phyloP scores from a whole-genome alignment of 2,113 vertebrate species.

The Gymnogyps californianus region DNA sequence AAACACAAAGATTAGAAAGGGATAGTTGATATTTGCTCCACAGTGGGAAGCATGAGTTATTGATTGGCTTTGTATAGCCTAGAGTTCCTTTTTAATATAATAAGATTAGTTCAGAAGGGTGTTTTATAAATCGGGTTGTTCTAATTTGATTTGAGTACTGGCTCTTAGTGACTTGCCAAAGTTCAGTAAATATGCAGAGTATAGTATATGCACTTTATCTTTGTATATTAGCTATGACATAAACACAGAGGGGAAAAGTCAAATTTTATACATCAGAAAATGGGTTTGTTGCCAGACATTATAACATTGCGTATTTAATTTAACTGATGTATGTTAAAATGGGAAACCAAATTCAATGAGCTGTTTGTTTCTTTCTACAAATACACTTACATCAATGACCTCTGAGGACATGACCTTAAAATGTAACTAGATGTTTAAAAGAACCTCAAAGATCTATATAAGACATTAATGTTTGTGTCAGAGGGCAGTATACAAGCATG shows the following conservation, averaged over 20 bases:
- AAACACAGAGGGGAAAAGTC: slow-evolving; percentile 61
- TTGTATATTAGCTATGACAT: slow-evolving; percentile 58
- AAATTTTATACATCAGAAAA: slow-evolving; percentile 55
- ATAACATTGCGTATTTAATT: slow-evolving; percentile 41
- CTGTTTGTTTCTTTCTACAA: slow-evolving; percentile 64
- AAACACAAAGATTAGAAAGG: slow-evolving; percentile 21
- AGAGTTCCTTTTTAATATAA: slow-evolving; percentile 12
- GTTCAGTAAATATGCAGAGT: slow-evolving; percentile 58
- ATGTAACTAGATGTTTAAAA: slow-evolving; percentile 66
- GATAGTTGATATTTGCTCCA: slow-evolving; percentile 11
- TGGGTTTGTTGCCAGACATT: slow-evolving; percentile 55
- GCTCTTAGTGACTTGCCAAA: slow-evolving; percentile 46
- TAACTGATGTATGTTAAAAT: slow-evolving; percentile 65
- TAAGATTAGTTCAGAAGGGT: slow-evolving; percentile 37
- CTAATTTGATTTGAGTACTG: slow-evolving; percentile 54
- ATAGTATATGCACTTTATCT: slow-evolving; percentile 43
- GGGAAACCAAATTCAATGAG: slow-evolving; percentile 65
- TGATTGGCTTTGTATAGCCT: slow-evolving; percentile 43
- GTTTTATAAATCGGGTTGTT: slow-evolving; percentile 40
- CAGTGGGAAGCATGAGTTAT: slow-evolving; percentile 9
- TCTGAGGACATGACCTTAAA: slow-evolving; percentile 67
- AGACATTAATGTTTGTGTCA: slow-evolving; percentile 69
- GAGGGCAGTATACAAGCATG: slow-evolving; percentile 36
- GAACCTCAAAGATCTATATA: slow-evolving; percentile 61
- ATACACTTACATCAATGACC: slow-evolving; percentile 63